phyloP scores from a whole-genome alignment of 2,113 vertebrate species.

The Halcyon senegalensis region DNA sequence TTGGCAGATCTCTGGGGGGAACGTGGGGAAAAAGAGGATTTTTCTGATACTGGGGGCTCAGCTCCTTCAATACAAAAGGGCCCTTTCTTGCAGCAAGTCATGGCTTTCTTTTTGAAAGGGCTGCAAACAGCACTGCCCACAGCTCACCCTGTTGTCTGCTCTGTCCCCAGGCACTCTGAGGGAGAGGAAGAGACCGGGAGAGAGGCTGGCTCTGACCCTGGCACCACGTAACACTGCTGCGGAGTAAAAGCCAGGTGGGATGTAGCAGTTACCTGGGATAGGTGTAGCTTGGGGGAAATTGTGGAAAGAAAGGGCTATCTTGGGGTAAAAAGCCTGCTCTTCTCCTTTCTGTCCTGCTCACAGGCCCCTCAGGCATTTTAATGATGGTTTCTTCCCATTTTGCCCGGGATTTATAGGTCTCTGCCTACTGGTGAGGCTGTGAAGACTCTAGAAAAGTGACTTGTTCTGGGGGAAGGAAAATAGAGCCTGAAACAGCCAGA shows the following conservation, averaged over 20 bases:
- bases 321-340: neutral
- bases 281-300: neutral
- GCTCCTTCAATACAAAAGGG: neutral
- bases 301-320: neutral
- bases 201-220: neutral
- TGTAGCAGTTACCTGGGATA: neutral
- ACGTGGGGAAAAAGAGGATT: neutral
- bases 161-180: conserved; percentile 24
- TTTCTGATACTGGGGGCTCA: neutral
- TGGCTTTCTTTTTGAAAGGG: neutral
- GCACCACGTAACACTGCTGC: fast-evolving
- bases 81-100: neutral
- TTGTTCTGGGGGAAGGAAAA: neutral
- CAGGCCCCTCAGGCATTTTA: neutral
- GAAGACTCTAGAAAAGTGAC: neutral
- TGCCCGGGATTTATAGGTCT: neutral
- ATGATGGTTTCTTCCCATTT: neutral
- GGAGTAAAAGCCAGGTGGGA: neutral
- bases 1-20: fast-evolving
- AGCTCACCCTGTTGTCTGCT: neutral
- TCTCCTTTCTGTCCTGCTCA: neutral
- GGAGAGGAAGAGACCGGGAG: conserved; percentile 40
- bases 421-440: neutral
- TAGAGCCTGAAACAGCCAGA: neutral
- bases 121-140: neutral